Evolutionary conservation across 2,113 vertebrate genomes (phyloP).

Genomic region (Procavia capensis): DNA sequence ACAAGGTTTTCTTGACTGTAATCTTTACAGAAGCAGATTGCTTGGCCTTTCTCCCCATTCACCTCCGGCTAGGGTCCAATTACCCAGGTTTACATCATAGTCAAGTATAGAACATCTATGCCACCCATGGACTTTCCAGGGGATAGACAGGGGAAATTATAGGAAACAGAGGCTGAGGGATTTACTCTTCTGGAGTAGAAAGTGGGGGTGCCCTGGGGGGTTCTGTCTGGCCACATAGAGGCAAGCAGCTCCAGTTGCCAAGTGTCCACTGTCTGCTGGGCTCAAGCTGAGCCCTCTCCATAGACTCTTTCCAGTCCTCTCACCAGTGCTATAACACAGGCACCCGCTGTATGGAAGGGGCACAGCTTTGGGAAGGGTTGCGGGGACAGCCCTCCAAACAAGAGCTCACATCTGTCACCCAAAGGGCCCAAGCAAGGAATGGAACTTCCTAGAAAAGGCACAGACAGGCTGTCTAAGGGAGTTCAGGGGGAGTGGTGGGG

Average conservation of each 20-base stretch:
- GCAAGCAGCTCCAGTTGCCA: conserved; percentile 86
- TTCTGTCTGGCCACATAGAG: conserved; percentile 80
- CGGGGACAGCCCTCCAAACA: background rate
- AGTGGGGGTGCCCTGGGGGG: conserved; percentile 77
- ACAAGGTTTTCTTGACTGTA: background rate
- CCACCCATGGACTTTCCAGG: background rate
- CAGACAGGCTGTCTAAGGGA: conserved; percentile 88
- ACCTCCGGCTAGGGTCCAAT: too few relatives aligned
- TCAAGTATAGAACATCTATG: background rate
- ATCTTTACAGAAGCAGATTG: background rate
- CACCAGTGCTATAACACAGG: conserved; percentile 86
- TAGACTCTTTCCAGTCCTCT: conserved; percentile 72
- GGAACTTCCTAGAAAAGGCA: conserved; percentile 85
- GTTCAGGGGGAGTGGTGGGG: conserved; percentile 87
- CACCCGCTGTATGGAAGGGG: conserved; percentile 82
- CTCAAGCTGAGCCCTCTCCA: conserved; percentile 87
- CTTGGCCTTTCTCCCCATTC: too few relatives aligned
- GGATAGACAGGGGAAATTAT: background rate
- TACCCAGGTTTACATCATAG: background rate
- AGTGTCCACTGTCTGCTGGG: conserved; percentile 86
- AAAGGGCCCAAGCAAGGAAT: conserved; percentile 73
- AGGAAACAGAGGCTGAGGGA: conserved; percentile 83
- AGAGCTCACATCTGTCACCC: background rate
- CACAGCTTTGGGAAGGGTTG: fast-evolving
- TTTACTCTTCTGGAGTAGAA: conserved; percentile 87